Evolutionary conservation across 2,888 invertebrate genomes (phyloP).

Genomic region (Clitarchus hookeri): DNA sequence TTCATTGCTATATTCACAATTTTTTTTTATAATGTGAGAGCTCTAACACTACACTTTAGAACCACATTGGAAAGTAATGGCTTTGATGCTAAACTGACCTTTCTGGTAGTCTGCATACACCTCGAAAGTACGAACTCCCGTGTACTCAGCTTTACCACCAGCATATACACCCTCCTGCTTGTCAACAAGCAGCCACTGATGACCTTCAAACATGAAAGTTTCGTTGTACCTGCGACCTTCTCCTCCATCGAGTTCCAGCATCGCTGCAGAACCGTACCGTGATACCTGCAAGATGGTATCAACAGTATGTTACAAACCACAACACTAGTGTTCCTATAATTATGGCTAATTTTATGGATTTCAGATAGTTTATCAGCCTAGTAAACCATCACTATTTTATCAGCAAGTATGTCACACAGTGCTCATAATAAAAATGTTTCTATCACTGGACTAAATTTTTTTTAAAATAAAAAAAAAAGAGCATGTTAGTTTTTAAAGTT

Average conservation of each 20-base stretch:
- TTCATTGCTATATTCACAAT: no score
- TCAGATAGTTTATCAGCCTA: no score
- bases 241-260: conserved; percentile 91
- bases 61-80: not conserved
- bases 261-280: conserved; percentile 90
- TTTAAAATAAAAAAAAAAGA: no score
- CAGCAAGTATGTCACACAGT: no score
- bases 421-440: no score
- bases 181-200: conserved; percentile 90
- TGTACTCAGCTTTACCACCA: conserved; percentile 94
- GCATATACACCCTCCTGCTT: conserved; percentile 95
- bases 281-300: conserved; percentile 62
- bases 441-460: no score
- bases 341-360: no score
- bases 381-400: no score
- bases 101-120: conserved; percentile 94
- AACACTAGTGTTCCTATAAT: no score
- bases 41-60: not conserved
- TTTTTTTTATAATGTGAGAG: no score
- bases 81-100: conserved; percentile 59
- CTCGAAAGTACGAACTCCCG: conserved; percentile 90
- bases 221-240: conserved; percentile 93
- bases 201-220: conserved; percentile 86
- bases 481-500: no score
- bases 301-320: no score